These are phyloP conservation scores for Pangasius djambal DNA, from an alignment of 2,797 vertebrate genomes.

Conservation along the genomic window DNA sequence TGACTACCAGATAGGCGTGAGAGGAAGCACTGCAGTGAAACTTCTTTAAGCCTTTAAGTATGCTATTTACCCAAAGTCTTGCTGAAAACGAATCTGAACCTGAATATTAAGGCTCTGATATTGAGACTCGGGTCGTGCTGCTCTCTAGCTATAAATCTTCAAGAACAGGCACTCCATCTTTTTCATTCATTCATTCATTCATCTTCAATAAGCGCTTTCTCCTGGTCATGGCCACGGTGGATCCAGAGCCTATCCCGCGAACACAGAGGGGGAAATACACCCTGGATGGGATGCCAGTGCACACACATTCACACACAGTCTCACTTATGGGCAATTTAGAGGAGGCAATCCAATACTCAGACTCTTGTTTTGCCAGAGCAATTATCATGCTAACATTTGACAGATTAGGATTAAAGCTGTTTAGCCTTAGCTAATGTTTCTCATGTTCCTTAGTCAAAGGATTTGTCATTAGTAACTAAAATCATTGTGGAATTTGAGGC, in stretches of 20 bases:
- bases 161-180: background rate
- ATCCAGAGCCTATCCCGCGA: no score
- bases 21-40: background rate
- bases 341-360: background rate
- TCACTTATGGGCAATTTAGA: background rate
- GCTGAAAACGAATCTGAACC: background rate
- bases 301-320: background rate
- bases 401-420: background rate
- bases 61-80: background rate
- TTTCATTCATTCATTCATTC: background rate
- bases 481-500: no score
- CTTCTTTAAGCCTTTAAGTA: background rate
- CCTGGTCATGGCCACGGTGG: background rate
- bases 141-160: background rate
- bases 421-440: background rate
- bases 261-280: background rate
- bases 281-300: background rate
- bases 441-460: background rate
- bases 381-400: background rate
- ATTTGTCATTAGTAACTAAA: background rate
- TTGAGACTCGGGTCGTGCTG: background rate
- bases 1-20: background rate
- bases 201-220: background rate
- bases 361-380: background rate
- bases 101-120: constrained; percentile 1